Conservation (phyloP, 1,140 invertebrate genomes). For the Anoplolepis gracilipes region DNA sequence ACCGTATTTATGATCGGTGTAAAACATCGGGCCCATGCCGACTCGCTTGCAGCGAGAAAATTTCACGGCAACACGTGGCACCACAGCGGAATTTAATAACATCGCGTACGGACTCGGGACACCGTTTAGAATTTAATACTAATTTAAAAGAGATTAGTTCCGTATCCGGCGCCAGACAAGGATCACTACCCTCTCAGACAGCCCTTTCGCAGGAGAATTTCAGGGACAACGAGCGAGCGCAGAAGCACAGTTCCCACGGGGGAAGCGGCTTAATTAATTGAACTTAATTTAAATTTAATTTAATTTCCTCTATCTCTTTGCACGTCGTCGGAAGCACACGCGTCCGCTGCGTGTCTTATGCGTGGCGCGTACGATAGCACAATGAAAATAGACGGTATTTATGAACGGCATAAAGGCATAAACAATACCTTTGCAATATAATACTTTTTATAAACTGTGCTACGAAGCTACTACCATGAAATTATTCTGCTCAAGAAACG, state of each 20-base stretch:
- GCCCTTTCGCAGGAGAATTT: slow-evolving; percentile 61
- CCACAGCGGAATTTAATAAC: slow-evolving; percentile 76
- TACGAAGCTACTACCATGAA: background rate
- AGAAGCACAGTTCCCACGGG: slow-evolving; percentile 76
- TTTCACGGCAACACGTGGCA: slow-evolving; percentile 49
- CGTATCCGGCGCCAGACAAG: slow-evolving; percentile 74
- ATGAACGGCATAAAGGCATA: background rate
- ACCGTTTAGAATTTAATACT: slow-evolving; percentile 77
- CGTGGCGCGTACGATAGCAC: background rate
- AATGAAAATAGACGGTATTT: slow-evolving; percentile 8
- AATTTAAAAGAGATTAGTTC: slow-evolving; percentile 82
- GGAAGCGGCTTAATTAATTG: slow-evolving; percentile 80
- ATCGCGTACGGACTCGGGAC: slow-evolving; percentile 61
- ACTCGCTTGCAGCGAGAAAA: slow-evolving; percentile 29
- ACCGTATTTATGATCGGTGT: slow-evolving; percentile 61
- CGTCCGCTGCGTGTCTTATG: slow-evolving; percentile 18
- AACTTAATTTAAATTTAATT: slow-evolving; percentile 83
- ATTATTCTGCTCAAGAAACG: background rate
- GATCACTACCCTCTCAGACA: slow-evolving; percentile 66
- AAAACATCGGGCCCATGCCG: slow-evolving; percentile 42
- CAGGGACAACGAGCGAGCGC: slow-evolving; percentile 67
- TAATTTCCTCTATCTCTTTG: slow-evolving; percentile 71
- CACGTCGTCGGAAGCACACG: slow-evolving; percentile 5
- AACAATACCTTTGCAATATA: background rate
- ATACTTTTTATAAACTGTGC: background rate